Percentiles rank a stretch among this genome's conserved stretches.
Conservation (phyloP, 2,888 invertebrate genomes). For the Julus scanicus region DNA sequence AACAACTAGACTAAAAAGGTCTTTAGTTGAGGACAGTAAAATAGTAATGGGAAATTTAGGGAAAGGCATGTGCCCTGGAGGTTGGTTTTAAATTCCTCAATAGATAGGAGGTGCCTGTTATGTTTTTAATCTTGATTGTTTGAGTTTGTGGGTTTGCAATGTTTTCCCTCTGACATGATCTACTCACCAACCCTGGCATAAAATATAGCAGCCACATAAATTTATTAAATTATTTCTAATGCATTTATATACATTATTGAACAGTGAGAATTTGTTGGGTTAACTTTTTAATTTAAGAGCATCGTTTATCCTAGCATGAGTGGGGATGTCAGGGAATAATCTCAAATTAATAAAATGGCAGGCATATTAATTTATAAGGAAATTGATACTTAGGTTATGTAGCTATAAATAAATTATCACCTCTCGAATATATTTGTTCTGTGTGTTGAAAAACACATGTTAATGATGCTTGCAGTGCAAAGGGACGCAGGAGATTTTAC, state of each 20-base stretch:
- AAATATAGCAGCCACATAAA: too few relatives aligned
- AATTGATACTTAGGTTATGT: too few relatives aligned
- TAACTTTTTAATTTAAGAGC: too few relatives aligned
- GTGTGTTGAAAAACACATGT: background rate
- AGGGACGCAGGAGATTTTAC: background rate
- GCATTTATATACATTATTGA: too few relatives aligned
- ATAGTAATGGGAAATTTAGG: background rate
- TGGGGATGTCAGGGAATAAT: too few relatives aligned
- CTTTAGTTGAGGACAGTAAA: background rate
- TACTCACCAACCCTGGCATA: too few relatives aligned
- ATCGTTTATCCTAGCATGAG: too few relatives aligned
- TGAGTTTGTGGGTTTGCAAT: background rate
- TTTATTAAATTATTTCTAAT: too few relatives aligned
- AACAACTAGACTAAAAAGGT: background rate
- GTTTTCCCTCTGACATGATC: too few relatives aligned
- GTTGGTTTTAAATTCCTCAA: background rate
- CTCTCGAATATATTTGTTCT: background rate
- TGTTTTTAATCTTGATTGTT: background rate
- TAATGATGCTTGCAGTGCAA: background rate
- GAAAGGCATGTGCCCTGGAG: background rate
- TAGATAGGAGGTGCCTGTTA: background rate
- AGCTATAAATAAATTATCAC: background rate
- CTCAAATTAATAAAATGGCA: too few relatives aligned
- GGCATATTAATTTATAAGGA: too few relatives aligned
- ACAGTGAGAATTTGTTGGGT: too few relatives aligned